phyloP scores from a whole-genome alignment of 2,888 invertebrate genomes.

The Megaustenia siamemsis region DNA sequence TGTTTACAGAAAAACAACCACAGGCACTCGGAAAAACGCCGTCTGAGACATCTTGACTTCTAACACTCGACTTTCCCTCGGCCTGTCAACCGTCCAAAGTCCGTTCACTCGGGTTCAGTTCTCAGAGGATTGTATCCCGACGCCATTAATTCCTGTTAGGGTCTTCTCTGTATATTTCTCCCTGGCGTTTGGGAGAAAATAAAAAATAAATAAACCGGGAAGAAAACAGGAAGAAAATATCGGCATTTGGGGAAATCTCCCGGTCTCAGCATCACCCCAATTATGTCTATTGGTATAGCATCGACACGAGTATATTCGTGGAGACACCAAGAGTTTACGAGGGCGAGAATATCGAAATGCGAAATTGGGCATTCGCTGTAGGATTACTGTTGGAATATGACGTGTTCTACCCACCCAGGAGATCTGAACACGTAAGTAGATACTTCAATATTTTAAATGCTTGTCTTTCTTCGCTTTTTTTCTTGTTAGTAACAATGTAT shows the following conservation, averaged over 20 bases:
- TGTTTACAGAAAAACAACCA: not conserved
- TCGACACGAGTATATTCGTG: not conserved
- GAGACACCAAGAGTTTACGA: not conserved
- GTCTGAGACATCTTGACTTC: not conserved
- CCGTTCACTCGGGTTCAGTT: not conserved
- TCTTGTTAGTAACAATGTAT: no score
- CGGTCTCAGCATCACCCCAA: not conserved
- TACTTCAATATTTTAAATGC: no score
- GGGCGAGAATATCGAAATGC: not conserved
- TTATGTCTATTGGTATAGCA: constrained; percentile 5
- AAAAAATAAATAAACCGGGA: not conserved
- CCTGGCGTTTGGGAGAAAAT: not conserved
- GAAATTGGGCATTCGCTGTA: not conserved
- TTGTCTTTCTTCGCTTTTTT: no score
- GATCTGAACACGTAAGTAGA: not conserved
- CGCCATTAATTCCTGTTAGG: not conserved
- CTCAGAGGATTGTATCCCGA: not conserved
- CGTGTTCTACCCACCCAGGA: not conserved
- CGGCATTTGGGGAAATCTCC: not conserved
- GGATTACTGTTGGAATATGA: not conserved
- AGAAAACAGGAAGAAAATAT: not conserved
- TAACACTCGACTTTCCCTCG: constrained; percentile 2
- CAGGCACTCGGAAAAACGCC: not conserved
- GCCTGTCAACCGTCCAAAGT: constrained; percentile 7
- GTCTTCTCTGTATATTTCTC: not conserved